Evolutionary conservation across 2,113 vertebrate species (phyloP).

Genomic region (Pluvialis apricaria): DNA sequence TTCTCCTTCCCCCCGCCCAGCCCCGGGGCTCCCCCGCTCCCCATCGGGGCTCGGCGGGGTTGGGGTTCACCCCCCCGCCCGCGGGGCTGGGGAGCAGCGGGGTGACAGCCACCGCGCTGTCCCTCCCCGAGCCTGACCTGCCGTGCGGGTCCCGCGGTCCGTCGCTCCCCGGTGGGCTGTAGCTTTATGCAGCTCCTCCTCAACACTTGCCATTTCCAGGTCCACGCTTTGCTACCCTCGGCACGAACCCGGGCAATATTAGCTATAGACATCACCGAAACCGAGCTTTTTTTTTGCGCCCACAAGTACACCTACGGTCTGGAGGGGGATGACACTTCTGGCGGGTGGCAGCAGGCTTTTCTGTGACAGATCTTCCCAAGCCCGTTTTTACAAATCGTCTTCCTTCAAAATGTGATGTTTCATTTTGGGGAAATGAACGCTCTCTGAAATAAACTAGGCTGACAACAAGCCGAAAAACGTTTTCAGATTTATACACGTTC

Average conservation of each 20-base stretch:
- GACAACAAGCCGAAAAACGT: not conserved
- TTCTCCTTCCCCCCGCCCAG: not conserved
- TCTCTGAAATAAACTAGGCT: not conserved
- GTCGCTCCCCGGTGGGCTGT: not conserved
- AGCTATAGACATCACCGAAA: not conserved
- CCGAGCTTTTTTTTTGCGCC: not conserved
- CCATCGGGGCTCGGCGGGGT: not conserved
- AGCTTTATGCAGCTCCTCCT: not conserved
- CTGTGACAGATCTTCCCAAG: not conserved
- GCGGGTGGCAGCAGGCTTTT: not conserved
- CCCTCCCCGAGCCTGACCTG: not conserved
- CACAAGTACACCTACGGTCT: fast-evolving
- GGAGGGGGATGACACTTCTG: not conserved
- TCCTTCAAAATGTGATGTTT: not conserved
- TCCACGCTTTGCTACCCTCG: not conserved
- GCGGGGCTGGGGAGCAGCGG: not conserved
- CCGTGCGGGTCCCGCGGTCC: not conserved
- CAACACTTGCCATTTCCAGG: not conserved
- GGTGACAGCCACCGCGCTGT: not conserved
- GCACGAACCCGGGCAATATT: fast-evolving
- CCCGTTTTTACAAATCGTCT: not conserved
- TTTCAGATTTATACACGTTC: not conserved
- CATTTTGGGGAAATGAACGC: not conserved
- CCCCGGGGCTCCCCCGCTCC: no score
- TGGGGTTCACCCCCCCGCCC: no score